Evolutionary conservation across 2,113 vertebrate genomes (phyloP).

Genomic region (Propithecus coquereli): DNA sequence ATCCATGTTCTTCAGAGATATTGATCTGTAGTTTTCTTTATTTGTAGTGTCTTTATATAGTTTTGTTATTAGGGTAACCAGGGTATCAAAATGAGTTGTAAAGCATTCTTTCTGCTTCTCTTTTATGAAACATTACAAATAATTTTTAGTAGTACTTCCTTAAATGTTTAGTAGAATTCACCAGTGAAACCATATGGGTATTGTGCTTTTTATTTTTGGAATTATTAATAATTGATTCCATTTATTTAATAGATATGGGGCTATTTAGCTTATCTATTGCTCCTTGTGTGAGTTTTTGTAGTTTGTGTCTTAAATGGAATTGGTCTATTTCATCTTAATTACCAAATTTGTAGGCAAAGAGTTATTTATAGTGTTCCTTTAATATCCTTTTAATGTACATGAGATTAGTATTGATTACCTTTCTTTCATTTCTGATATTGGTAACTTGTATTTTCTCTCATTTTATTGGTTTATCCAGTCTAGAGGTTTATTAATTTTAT

Average conservation of each 20-base stretch:
- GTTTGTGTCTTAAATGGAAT: not conserved
- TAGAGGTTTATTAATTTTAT: not conserved
- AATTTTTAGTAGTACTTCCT: not conserved
- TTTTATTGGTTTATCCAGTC: not conserved
- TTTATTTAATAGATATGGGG: not conserved
- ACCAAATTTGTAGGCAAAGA: not conserved
- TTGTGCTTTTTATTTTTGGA: not conserved
- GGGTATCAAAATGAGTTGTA: not conserved
- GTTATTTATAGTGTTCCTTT: not conserved
- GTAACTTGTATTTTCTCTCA: not conserved
- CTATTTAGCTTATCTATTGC: not conserved
- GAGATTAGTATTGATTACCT: not conserved
- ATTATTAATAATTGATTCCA: not conserved
- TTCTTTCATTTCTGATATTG: not conserved
- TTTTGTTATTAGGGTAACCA: not conserved
- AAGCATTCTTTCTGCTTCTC: not conserved
- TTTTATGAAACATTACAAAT: not conserved
- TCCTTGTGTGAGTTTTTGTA: not conserved
- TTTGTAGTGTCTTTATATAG: not conserved
- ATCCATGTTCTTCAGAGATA: not conserved
- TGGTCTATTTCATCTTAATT: not conserved
- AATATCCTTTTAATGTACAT: not conserved
- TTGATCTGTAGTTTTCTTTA: not conserved
- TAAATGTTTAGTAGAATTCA: not conserved
- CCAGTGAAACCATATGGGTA: not conserved